These are phyloP conservation scores for Paguma larvata DNA, from an alignment of 2,797 vertebrate species.

Conservation along the genomic window DNA sequence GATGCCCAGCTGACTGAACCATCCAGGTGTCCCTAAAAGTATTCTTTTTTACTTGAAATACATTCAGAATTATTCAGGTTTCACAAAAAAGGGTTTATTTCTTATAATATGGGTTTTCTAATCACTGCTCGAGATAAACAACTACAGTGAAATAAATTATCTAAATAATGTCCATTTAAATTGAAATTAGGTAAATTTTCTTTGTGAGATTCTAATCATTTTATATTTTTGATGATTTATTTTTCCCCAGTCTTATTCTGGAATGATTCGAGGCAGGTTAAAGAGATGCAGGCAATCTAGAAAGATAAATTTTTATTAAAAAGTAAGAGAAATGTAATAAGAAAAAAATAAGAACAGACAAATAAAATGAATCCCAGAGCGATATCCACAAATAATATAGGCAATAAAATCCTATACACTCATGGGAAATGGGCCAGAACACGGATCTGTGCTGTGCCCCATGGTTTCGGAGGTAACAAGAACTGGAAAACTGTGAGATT, in stretches of 20 bases:
- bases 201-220: slow-evolving; percentile 19
- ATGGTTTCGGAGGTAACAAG: neutral
- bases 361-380: slow-evolving; percentile 45
- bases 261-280: neutral
- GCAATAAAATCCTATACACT: neutral
- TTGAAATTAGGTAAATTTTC: neutral
- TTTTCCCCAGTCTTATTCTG: slow-evolving; percentile 5
- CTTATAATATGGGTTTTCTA: neutral
- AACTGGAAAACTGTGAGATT: neutral
- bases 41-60: neutral
- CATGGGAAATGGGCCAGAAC: neutral
- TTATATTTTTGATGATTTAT: slow-evolving; percentile 41
- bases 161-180: neutral
- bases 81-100: neutral
- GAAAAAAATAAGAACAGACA: neutral
- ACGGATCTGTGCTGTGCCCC: neutral
- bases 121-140: neutral
- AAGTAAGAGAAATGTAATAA: neutral
- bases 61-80: slow-evolving; percentile 9
- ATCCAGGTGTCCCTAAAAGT: neutral
- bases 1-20: no score
- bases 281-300: neutral
- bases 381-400: neutral
- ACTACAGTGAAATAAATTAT: slow-evolving; percentile 13
- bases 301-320: slow-evolving; percentile 28